Base-by-base conservation (phyloP, 2,888 invertebrate species). In the Melanostoma mellinum region DNA sequence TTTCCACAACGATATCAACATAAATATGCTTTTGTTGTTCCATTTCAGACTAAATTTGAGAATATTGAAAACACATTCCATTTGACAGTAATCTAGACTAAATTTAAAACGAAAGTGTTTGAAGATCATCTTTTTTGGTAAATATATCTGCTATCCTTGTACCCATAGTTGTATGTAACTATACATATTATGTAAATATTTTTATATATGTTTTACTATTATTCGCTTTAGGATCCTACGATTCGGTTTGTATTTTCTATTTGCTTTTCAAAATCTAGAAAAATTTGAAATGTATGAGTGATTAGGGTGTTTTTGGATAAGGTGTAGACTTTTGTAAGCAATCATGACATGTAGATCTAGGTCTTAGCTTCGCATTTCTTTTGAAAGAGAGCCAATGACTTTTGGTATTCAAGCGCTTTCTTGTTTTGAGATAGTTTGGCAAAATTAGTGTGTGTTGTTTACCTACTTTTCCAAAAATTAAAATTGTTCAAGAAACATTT, bases 91-190 rank as follows among this genome's bases (percentile, higher is more conserved):
- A 61, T 76, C 72, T 77, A 82, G 52, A 68, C 58, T 78, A 53
- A 78, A 82, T 53, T 77, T 73, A 33, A 73, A 68, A 60, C 20
- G 20, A 63, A 55, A 46, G 44, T 38, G 32, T n/a, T 40, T 40
- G 35, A 69, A 68, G 65, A 60, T 67, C 50, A 55, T 76, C 44
- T 44, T 56, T 52, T 44, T 36, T 52, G 61, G 68, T 52, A 20
- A 69, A 68, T 67, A 60, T 81, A 56, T 73, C 68, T 77, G 67
- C 69, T 77, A 68, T 77, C 77, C 67, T 72, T 72, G 81, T 77
- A 81, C 40, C 77, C 81, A 73, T 77, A 69, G 58, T 77, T 77
- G 53, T 71, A 61, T 67, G 72, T 76, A 58, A 60, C 42, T 77
- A 65, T 63, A 65, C 20, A 20, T 20, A 20, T 20, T 20, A n/a